Conservation (phyloP, 2,888 invertebrate species). For the Amblyjoppa proteus region DNA sequence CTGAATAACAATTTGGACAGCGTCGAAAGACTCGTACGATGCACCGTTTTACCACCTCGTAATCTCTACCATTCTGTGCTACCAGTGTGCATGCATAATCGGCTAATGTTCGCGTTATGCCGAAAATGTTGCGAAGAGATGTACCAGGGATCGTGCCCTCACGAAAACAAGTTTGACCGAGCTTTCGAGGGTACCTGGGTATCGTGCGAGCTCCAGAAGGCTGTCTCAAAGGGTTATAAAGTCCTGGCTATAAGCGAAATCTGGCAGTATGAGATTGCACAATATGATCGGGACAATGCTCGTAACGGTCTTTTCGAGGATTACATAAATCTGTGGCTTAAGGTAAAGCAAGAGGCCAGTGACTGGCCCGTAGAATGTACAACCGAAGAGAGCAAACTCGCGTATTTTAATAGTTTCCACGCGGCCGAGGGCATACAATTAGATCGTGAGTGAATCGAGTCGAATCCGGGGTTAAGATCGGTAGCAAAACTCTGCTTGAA, state of each 20-base stretch:
- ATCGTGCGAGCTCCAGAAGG: conserved; percentile 74
- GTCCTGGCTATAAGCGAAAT: conserved; percentile 56
- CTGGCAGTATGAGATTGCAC: conserved; percentile 71
- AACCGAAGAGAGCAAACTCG: not conserved
- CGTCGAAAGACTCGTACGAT: not conserved
- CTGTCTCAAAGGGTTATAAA: conserved; percentile 71
- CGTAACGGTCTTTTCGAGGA: conserved; percentile 70
- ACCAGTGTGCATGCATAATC: not conserved
- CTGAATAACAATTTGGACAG: not conserved
- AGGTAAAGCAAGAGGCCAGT: conserved; percentile 73
- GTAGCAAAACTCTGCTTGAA: conserved; percentile 75
- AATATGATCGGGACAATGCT: conserved; percentile 54
- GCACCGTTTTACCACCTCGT: not conserved
- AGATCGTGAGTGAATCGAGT: conserved; percentile 66
- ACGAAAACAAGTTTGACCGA: not conserved
- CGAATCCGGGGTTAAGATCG: conserved; percentile 72
- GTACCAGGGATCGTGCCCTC: not conserved
- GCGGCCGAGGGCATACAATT: conserved; percentile 69
- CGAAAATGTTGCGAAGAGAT: conserved; percentile 1
- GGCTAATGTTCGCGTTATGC: not conserved
- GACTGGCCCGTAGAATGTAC: conserved; percentile 70
- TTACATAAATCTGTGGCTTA: conserved; percentile 75
- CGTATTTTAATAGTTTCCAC: conserved; percentile 53
- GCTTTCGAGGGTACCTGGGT: conserved; percentile 77
- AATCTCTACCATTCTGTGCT: too few relatives aligned